Base-by-base conservation (phyloP, 2,113 vertebrate species). In the Lonchura striata region DNA sequence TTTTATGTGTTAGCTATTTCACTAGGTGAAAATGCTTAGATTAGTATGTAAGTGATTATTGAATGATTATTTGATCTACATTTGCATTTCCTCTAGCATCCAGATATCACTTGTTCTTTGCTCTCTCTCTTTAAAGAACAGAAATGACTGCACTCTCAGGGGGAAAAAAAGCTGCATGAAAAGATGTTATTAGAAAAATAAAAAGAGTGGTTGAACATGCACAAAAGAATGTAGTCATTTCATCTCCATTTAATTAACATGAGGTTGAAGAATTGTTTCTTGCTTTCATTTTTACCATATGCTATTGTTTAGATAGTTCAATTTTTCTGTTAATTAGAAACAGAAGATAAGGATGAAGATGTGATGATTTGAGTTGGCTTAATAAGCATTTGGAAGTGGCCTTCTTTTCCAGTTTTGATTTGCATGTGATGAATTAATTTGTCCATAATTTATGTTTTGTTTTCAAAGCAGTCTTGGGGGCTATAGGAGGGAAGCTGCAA, bases 251-350 rank as follows among this genome's bases (percentile, higher is more conserved):
- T 96, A 96, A 94, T 94, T 95, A 96, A 93, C 35, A 49, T 60
- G 76, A 93, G 42, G 14, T 82, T 90, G 42, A 88, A 92, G 57
- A 93, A 64, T 70, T 88, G 37, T 72, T 92, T 93, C 76, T 91
- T 87, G 22, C 31, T 83, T 57, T 63, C 13, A 47, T 85, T 95
- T 90, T 94, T 92, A 60, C 68, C 30, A 39, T 68, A 35, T 81
- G 37, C 61, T 80, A 27, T 95, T 94, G 54, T 96, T 95, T 89
- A 90, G 74, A 78, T 92, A 64, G 71, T 94, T 94, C 52, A 10
- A 30, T 87, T 94, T 95, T 86, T 83, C 50, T 90, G 30, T 93
- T 95, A 90, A 88, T 96, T 96, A 86, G 94, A 94, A 96, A 79
- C 42, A 93, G 35, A 94, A 46, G 81, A 82, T 94, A 94, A 87